Percentiles rank a stretch among this genome's conserved stretches.
Evolutionary conservation across 1,140 invertebrate genomes (phyloP).

Genomic region (Bombus polaris): DNA sequence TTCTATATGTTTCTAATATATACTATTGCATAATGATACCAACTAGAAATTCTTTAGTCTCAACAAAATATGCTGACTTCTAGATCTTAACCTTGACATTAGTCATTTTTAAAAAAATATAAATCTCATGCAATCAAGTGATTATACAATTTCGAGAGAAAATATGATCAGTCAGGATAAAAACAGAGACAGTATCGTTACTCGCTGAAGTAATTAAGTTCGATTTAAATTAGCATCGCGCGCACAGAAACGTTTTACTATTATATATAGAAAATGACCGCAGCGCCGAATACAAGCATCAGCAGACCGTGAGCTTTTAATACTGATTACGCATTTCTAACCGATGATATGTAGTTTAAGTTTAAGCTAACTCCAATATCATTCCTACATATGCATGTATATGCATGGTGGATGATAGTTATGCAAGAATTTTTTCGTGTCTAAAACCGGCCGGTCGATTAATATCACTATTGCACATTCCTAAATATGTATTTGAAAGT

Average conservation of each 20-base stretch:
- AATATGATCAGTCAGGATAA: background rate
- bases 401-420: constrained; percentile 1
- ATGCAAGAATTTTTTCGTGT: constrained; percentile 11
- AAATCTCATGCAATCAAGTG: background rate
- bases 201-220: background rate
- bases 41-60: background rate
- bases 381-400: background rate
- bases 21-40: background rate
- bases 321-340: constrained; percentile 14
- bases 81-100: background rate
- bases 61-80: background rate
- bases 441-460: background rate
- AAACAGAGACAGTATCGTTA: background rate
- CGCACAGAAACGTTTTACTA: background rate
- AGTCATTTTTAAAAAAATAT: background rate
- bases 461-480: background rate
- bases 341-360: background rate
- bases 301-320: constrained; percentile 49
- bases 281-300: constrained; percentile 10
- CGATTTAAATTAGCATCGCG: background rate
- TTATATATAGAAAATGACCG: constrained; percentile 27
- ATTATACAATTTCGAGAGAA: background rate
- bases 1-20: no score
- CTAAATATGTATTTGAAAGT: background rate
- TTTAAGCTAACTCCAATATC: background rate